These are phyloP conservation scores for Novumbra hubbsi DNA, from an alignment of 2,797 vertebrate genomes.

Conservation along the genomic window DNA sequence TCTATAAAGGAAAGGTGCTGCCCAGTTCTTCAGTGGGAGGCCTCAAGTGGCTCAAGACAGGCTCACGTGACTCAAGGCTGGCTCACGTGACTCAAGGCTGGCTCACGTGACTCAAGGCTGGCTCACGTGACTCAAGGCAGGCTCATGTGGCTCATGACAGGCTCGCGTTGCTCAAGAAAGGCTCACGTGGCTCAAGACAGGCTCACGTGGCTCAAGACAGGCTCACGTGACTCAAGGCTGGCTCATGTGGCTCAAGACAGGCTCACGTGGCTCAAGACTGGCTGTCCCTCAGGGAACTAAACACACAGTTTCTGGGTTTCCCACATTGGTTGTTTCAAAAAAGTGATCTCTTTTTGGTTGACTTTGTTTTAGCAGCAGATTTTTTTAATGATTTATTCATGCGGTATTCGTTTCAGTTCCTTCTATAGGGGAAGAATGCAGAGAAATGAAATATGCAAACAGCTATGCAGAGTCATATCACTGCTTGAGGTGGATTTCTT, in stretches of 20 bases:
- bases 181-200: conserved; percentile 8
- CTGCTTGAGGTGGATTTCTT: conserved; percentile 12
- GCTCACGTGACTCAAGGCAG: no score
- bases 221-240: conserved; percentile 8
- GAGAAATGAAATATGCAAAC: conserved; percentile 18
- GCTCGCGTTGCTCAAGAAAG: no score
- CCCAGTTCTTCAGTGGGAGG: conserved; percentile 16
- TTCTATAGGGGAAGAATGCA: conserved; percentile 11
- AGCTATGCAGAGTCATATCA: conserved; percentile 2
- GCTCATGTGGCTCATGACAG: conserved; percentile 7
- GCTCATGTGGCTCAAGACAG: conserved; percentile 5
- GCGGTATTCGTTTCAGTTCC: conserved; percentile 3
- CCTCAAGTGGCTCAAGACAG: conserved; percentile 13
- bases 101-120: conserved; percentile 8
- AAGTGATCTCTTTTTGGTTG: not conserved
- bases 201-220: no score
- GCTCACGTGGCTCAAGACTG: conserved; percentile 9
- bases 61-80: conserved; percentile 8
- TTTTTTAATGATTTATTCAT: conserved; percentile 1
- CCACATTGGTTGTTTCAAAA: not conserved
- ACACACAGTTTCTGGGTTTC: not conserved
- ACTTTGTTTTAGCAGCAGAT: conserved; percentile 1
- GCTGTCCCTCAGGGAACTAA: not conserved
- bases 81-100: no score
- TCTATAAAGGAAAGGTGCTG: conserved; percentile 37